Conservation (phyloP, 2,797 vertebrate species). For the Alectoris magna region DNA sequence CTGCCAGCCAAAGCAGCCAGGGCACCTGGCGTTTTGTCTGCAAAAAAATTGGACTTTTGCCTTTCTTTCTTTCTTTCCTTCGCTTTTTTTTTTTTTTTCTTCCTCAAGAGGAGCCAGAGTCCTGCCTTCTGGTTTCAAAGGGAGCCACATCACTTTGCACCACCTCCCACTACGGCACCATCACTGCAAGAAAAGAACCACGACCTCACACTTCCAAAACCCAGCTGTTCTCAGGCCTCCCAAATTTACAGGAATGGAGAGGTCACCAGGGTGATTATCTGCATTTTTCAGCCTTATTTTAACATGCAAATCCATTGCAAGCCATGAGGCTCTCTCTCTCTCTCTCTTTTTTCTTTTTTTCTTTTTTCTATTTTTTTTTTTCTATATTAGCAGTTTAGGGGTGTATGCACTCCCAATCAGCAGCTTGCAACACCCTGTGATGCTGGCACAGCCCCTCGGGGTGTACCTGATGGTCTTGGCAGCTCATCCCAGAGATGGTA, state of each 20-base stretch:
- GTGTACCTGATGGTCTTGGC: neutral
- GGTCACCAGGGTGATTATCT: fast-evolving
- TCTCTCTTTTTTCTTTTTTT: too few relatives aligned
- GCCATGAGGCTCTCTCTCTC: neutral
- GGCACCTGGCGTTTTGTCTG: neutral
- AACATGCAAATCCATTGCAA: neutral
- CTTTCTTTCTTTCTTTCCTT: neutral
- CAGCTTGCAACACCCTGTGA: neutral
- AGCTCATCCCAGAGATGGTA: neutral
- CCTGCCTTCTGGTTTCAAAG: neutral
- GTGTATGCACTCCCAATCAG: neutral
- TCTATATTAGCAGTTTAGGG: neutral
- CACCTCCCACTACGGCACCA: neutral
- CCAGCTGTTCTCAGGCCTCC: neutral
- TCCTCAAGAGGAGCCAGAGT: neutral
- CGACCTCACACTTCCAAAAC: neutral
- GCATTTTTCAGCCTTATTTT: neutral
- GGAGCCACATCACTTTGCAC: fast-evolving
- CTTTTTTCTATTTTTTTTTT: fast-evolving
- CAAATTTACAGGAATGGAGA: neutral
- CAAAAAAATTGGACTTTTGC: neutral
- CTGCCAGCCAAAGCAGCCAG: neutral
- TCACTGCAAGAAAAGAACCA: neutral
- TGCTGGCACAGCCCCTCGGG: too few relatives aligned
- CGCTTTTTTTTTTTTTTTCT: too few relatives aligned